phyloP scores from a whole-genome alignment of 2,113 vertebrate species.

The Morone saxatilis region DNA sequence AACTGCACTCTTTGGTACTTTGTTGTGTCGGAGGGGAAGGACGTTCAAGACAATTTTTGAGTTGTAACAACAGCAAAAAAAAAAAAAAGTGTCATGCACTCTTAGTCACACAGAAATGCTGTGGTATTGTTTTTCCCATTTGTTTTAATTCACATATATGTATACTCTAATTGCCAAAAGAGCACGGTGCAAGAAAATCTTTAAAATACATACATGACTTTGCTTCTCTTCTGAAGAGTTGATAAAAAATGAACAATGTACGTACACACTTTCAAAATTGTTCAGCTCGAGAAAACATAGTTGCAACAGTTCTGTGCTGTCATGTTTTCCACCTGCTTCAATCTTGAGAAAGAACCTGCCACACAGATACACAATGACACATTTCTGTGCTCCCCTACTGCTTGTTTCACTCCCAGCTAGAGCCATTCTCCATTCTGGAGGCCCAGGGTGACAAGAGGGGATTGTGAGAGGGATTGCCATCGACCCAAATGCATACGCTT shows the following conservation, averaged over 20 bases:
- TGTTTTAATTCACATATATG: conserved; percentile 42
- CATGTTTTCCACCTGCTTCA: conserved; percentile 31
- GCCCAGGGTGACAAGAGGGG: conserved; percentile 79
- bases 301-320: conserved; percentile 2
- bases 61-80: conserved; percentile 65
- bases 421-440: conserved; percentile 58
- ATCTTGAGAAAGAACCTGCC: conserved; percentile 43
- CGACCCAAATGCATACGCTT: conserved; percentile 81
- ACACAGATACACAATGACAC: conserved; percentile 68
- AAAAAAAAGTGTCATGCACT: conserved; percentile 50
- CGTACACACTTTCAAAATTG: neutral
- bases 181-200: conserved; percentile 6
- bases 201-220: conserved; percentile 47
- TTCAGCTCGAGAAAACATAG: conserved; percentile 11
- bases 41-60: conserved; percentile 74
- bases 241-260: conserved; percentile 1
- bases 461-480: conserved; percentile 80
- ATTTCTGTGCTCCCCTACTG: conserved; percentile 68
- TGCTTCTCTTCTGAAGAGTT: conserved; percentile 29
- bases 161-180: conserved; percentile 33
- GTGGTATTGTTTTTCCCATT: conserved; percentile 35
- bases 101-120: conserved; percentile 46
- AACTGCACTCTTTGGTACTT: conserved; percentile 62
- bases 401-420: conserved; percentile 63
- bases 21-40: conserved; percentile 62